phyloP scores from a whole-genome alignment of 2,797 vertebrate species.

The Vireo griseus region DNA sequence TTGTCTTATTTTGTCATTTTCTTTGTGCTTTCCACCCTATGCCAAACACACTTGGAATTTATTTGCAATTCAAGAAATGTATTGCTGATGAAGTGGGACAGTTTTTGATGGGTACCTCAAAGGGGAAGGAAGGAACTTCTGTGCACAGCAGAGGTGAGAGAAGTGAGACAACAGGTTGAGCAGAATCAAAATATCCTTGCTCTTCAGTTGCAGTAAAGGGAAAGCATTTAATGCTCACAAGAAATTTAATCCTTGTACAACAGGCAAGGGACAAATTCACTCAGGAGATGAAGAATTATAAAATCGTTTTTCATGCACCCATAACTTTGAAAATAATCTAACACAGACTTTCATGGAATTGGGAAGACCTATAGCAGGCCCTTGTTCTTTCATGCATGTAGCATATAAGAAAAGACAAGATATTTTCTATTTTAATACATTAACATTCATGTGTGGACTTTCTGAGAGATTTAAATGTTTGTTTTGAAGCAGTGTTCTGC shows the following conservation, averaged over 20 bases:
- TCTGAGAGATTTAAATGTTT: background rate
- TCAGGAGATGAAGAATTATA: background rate
- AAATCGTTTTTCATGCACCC: background rate
- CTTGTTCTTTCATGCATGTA: background rate
- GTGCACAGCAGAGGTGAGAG: background rate
- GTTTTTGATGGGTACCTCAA: background rate
- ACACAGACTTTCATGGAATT: background rate
- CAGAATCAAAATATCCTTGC: background rate
- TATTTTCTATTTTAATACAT: background rate
- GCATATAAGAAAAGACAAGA: background rate
- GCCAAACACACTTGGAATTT: background rate
- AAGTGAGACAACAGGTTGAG: background rate
- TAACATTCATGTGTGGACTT: background rate
- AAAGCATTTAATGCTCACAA: background rate
- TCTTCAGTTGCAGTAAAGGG: background rate
- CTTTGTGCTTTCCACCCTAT: background rate
- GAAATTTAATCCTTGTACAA: background rate
- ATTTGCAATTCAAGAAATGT: background rate
- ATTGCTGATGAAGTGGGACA: background rate
- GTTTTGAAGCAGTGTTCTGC: background rate
- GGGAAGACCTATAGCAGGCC: background rate
- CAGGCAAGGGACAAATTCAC: background rate
- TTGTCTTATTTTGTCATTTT: conserved; percentile 47
- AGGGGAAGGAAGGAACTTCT: background rate
- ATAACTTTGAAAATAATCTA: background rate